Percentiles rank a stretch among this genome's conserved stretches.
phyloP scores from a whole-genome alignment of 1,140 invertebrate species.

The Geopemphigus sp. region DNA sequence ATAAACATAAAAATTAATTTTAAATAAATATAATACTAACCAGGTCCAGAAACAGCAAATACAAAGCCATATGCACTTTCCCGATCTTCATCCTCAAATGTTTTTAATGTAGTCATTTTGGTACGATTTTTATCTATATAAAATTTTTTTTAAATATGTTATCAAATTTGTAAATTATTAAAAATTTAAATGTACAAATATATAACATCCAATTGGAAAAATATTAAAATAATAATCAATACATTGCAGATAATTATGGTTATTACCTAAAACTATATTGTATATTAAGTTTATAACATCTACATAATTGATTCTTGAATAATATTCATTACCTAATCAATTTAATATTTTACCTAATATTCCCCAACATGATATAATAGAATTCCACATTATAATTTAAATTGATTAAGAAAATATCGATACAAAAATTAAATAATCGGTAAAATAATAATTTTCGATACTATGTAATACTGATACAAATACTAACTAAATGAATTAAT shows the following conservation, averaged over 20 bases:
- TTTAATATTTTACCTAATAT: conserved; percentile 28
- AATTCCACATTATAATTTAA: conserved; percentile 23
- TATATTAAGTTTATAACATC: not conserved
- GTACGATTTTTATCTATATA: conserved; percentile 26
- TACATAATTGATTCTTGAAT: not conserved
- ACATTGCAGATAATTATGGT: not conserved
- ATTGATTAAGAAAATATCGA: not conserved
- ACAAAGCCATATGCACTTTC: conserved; percentile 93
- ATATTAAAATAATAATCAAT: not conserved
- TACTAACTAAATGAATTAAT: not conserved
- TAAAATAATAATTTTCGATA: not conserved
- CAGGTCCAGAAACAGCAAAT: conserved; percentile 94
- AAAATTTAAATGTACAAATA: not conserved
- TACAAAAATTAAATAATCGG: not conserved
- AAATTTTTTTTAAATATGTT: not conserved
- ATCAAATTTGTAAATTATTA: not conserved
- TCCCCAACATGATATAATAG: conserved; percentile 25
- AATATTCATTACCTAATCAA: not conserved
- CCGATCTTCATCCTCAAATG: conserved; percentile 79
- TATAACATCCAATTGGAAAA: no score
- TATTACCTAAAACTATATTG: not conserved
- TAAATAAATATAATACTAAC: conserved; percentile 62
- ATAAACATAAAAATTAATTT: no score
- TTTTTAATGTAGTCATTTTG: conserved; percentile 56
- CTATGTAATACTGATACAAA: not conserved